Evolutionary conservation across 2,888 invertebrate species (phyloP).

Genomic region (Conistra vaccinii): DNA sequence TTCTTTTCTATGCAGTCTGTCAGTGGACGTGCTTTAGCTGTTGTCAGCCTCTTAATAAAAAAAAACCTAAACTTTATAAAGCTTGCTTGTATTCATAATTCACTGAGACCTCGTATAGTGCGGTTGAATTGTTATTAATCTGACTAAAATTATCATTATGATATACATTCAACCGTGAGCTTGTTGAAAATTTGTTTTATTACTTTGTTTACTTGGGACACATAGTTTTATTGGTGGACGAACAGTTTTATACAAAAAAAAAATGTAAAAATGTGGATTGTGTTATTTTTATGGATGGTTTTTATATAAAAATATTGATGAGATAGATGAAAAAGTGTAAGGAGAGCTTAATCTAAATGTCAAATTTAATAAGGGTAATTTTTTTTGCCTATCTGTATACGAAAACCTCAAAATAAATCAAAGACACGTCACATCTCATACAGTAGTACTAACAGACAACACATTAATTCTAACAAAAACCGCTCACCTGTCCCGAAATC

Average conservation of each 20-base stretch:
- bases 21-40: no score
- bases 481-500: constrained; percentile 36
- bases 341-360: background rate
- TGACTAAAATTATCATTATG: constrained; percentile 60
- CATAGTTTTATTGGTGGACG: constrained; percentile 28
- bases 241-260: constrained; percentile 16
- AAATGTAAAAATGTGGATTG: background rate
- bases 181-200: constrained; percentile 60
- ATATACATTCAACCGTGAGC: constrained; percentile 13
- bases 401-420: constrained; percentile 6
- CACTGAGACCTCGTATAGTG: constrained; percentile 18
- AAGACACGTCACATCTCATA: background rate
- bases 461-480: constrained; percentile 1
- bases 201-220: constrained; percentile 50
- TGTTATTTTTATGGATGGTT: background rate
- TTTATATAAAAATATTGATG: background rate
- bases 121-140: constrained; percentile 44
- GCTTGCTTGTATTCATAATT: constrained; percentile 26
- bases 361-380: background rate
- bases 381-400: background rate
- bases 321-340: background rate
- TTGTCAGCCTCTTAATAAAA: no score
- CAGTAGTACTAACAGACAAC: background rate
- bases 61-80: background rate
- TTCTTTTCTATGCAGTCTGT: no score